Evolutionary conservation across 2,797 vertebrate genomes (phyloP).

Genomic region (Enteromius fasciolatus): DNA sequence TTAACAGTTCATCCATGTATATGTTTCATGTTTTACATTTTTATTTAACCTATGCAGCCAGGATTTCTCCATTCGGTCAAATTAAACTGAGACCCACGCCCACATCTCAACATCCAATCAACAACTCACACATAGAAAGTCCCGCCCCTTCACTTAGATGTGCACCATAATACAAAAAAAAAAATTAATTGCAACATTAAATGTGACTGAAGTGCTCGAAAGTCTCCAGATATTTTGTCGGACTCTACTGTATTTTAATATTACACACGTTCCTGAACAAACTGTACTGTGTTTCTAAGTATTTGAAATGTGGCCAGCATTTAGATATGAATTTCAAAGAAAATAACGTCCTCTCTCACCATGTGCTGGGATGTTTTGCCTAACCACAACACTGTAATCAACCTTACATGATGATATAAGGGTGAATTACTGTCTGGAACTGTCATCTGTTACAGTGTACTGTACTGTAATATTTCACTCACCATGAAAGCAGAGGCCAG

Average conservation of each 20-base stretch:
- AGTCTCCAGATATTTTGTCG: neutral
- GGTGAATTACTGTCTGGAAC: neutral
- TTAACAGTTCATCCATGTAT: neutral
- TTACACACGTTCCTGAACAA: neutral
- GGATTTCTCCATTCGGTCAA: neutral
- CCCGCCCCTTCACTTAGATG: neutral
- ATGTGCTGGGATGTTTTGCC: neutral
- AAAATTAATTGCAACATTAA: neutral
- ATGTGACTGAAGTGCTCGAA: neutral
- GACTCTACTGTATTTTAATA: neutral
- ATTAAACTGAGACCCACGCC: neutral
- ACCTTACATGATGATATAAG: neutral
- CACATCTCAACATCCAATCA: neutral
- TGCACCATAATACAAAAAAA: neutral
- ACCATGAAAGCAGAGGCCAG: constrained; percentile 72
- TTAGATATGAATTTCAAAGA: neutral
- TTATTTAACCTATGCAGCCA: neutral
- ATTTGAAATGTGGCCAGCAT: neutral
- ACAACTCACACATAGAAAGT: neutral
- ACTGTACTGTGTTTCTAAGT: neutral
- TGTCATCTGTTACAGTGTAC: neutral
- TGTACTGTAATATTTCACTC: constrained; percentile 56
- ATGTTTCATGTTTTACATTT: neutral
- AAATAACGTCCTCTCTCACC: neutral
- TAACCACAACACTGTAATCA: neutral